Evolutionary conservation across 2,888 invertebrate species (phyloP).

Genomic region (Pharmacophagus antenor): DNA sequence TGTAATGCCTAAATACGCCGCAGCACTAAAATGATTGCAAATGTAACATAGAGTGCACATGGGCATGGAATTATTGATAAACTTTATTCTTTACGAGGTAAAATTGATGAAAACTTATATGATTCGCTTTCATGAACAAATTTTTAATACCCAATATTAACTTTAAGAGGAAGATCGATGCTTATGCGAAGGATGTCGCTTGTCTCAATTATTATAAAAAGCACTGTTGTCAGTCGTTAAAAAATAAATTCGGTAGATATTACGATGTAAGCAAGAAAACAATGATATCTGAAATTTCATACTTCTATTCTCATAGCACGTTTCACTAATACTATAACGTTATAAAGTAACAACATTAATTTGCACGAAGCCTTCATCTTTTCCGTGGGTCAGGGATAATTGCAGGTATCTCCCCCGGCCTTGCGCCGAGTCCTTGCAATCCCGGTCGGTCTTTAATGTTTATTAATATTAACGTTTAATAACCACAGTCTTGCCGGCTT

Average conservation of each 20-base stretch:
- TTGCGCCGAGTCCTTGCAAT: conserved; percentile 25
- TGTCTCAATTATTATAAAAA: too few species aligned
- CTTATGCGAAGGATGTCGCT: too few species aligned
- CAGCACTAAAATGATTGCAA: too few species aligned
- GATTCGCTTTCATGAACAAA: too few species aligned
- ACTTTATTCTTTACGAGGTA: too few species aligned
- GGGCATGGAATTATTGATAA: too few species aligned
- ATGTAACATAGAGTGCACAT: too few species aligned
- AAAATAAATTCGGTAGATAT: neutral
- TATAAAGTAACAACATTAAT: conserved; percentile 1
- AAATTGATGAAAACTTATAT: too few species aligned
- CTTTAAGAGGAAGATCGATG: too few species aligned
- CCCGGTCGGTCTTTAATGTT: conserved; percentile 11
- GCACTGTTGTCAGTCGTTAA: too few species aligned
- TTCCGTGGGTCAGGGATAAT: conserved; percentile 13
- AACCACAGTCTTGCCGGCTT: neutral
- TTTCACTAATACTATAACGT: neutral
- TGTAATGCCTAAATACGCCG: too few species aligned
- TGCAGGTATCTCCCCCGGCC: conserved; percentile 21
- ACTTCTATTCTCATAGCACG: neutral
- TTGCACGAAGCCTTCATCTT: conserved; percentile 7
- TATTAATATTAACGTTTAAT: conserved; percentile 21
- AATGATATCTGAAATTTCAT: neutral
- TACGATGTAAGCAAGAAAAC: neutral
- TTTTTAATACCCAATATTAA: too few species aligned